Evolutionary conservation across 2,888 invertebrate genomes (phyloP), one percentile per base, ranked within the genome.

Genomic region (Heliconius ethilla): DNA sequence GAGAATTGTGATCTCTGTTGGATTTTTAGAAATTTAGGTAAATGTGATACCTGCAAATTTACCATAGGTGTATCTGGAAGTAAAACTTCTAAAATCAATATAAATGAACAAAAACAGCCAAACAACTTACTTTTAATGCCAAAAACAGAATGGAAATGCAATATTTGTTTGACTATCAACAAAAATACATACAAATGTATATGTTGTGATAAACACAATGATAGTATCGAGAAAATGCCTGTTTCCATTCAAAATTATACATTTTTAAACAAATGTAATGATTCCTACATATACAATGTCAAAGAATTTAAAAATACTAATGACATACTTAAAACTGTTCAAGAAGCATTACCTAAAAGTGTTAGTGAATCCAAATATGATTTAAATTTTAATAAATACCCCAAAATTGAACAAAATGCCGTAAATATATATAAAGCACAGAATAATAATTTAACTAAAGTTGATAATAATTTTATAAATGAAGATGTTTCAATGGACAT

Each of bases 11-110:
- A 86, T 67, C 80, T 80, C 77, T 91, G 90, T 75, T 90, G 90
- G 88, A 40, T 90, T 33, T 90, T 90, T 62, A 80, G 80, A 73
- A 78, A 84, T 78, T 70, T 82, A 13, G 77, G 79, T 0, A 86
- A 84, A 82, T 91, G 91, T 84, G 81, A 86, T 72, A 69, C 81
- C 75, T 92, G 91, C 80, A 85, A 87, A 51, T 86, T 83, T 79
- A 15, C 27, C 11, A 1, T 67, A 3, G 45, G 15, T 5, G n/a
- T 22, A 4, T n/a, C 40, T 63, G 27, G 13, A 74, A 29, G 11
- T 18, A 6, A 65, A 65, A 29, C 40, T 25, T 10, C 70, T 11
- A 29, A 29, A 29, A 22, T 18, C n/a, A 25, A 72, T 72, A 15
- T 15, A n/a, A 59, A 9, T 37, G 59, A 15, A 9, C 15, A 59